Conservation (phyloP, 2,113 vertebrate genomes). For the Porphyrio hochstetteri region DNA sequence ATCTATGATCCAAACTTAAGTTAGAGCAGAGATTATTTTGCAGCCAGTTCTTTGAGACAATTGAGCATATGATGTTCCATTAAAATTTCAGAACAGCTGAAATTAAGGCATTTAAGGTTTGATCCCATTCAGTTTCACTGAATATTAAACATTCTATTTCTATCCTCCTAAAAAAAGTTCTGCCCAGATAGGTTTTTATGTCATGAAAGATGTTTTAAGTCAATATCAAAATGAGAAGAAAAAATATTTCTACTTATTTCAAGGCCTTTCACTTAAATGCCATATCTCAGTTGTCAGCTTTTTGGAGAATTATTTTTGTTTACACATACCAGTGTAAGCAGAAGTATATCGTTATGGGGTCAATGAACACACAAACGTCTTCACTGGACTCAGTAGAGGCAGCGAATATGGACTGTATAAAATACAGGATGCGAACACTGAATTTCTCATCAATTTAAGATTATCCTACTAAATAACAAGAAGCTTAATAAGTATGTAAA, state of each 20-base stretch:
- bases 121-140: neutral
- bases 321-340: neutral
- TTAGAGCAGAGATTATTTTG: neutral
- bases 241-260: neutral
- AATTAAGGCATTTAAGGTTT: neutral
- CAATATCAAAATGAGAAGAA: neutral
- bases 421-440: neutral
- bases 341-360: neutral
- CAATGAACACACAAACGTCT: neutral
- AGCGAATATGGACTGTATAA: neutral
- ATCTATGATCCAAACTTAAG: neutral
- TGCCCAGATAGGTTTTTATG: neutral
- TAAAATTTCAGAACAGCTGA: constrained; percentile 2
- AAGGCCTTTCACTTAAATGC: neutral
- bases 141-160: neutral
- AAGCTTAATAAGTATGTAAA: neutral
- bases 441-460: neutral
- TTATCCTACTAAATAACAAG: neutral
- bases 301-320: neutral
- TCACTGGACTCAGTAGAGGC: neutral
- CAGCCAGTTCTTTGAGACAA: neutral
- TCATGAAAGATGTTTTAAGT: neutral
- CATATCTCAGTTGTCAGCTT: neutral
- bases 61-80: neutral
- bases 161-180: neutral